phyloP scores from a whole-genome alignment of 2,113 vertebrate species.

The Prunella himalayana region DNA sequence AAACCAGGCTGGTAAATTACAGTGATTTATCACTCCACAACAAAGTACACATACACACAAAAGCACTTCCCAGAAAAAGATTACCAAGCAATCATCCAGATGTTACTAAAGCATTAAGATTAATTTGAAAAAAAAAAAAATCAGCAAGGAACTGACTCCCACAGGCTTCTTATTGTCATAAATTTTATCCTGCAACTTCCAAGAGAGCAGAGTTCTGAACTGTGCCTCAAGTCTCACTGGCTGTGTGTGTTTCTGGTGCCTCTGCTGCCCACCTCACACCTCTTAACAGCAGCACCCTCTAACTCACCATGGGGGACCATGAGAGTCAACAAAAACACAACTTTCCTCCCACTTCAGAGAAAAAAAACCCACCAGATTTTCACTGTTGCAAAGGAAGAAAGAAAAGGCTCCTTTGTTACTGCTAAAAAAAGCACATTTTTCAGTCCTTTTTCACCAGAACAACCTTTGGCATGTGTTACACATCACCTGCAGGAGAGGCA shows the following conservation, averaged over 20 bases:
- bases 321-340: background rate
- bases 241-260: background rate
- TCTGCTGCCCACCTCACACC: background rate
- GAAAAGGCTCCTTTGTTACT: background rate
- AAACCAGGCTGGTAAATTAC: background rate
- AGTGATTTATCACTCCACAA: conserved; percentile 36
- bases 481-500: background rate
- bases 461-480: background rate
- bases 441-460: background rate
- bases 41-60: background rate
- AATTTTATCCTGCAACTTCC: background rate
- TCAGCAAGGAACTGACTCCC: background rate
- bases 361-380: background rate
- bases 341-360: background rate
- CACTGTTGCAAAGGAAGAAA: background rate
- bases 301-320: background rate
- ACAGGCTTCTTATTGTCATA: background rate
- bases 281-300: background rate
- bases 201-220: background rate
- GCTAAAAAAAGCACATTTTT: background rate
- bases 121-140: background rate
- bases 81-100: conserved; percentile 27
- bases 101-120: conserved; percentile 13
- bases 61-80: background rate
- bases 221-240: background rate